Evolutionary conservation across 2,113 vertebrate species (phyloP), one percentile per base, ranked within the genome.

Genomic region (Varanus salvator): DNA sequence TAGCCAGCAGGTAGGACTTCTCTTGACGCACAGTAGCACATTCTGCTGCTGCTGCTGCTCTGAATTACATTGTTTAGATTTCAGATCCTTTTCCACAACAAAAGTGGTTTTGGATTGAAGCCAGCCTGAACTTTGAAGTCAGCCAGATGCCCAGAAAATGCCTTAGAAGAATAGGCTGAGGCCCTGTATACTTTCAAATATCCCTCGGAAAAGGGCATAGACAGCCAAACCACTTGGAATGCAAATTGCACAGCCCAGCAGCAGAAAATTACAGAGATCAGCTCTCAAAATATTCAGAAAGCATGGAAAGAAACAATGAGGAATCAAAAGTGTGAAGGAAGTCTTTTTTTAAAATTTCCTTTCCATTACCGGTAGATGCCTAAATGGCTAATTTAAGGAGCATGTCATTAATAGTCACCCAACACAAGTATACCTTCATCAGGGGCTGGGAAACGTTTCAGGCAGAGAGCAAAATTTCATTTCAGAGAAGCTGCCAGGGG

Each of bases 111-210:
- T 75, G 88, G 90, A 81, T n/a, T 14, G 78, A 94, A 87, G 90
- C 66, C 90, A 94, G 2, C 7, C 50, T 86, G 80, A 91, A 54
- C 84, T 75, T 89, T 89, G 90, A 94, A 94, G 90, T 91, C 86
- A 93, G 90, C 72, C 92, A 94, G 86, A 88, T 88, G 88, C 87
- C 92, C 91, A 89, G 72, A 85, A 95, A 94, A 94, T 87, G 93
- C 80, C 76, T 92, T 66, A 86, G 75, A 87, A 93, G 92, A 68
- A 80, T 23, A 91, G 0, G 89, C 84, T 12, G 21, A 21, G 83
- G 91, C 81, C 80, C 68, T 31, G 57, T 78, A 78, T 71, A 23
- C 82, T 89, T 72, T 12, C 85, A 88, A 91, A 87, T 86, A 80
- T 27, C 52, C 2, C 0, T 15, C 90, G 60, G 50, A 91, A 60